Evolutionary conservation across 2,888 invertebrate genomes (phyloP).

Genomic region (Erebia ligea): DNA sequence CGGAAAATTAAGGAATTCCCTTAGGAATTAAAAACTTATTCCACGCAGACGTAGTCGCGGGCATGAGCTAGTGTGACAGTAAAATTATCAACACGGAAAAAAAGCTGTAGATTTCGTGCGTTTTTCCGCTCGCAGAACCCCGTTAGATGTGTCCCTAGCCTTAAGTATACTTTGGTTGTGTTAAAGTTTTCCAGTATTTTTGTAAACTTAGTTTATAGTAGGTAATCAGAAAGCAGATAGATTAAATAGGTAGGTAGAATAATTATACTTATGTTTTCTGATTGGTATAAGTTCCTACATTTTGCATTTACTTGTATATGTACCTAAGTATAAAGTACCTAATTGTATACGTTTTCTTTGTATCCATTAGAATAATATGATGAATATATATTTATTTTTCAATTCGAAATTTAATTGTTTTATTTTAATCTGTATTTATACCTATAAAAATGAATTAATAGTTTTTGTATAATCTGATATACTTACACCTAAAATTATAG

Average conservation of each 20-base stretch:
- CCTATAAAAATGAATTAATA: too few relatives aligned
- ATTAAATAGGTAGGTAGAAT: background rate
- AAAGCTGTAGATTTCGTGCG: too few relatives aligned
- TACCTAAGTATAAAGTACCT: background rate
- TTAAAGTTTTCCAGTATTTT: background rate
- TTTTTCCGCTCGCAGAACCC: too few relatives aligned
- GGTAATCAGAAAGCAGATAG: background rate
- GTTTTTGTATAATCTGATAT: too few relatives aligned
- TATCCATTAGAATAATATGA: background rate
- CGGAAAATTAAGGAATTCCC: too few relatives aligned
- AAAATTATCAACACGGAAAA: too few relatives aligned
- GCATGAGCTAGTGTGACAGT: too few relatives aligned
- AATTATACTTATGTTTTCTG: background rate
- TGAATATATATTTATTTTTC: background rate
- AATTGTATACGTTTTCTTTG: background rate
- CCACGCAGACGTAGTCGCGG: too few relatives aligned
- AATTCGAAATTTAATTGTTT: background rate
- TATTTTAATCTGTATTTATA: background rate
- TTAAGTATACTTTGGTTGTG: constrained; percentile 5
- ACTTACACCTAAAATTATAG: too few relatives aligned
- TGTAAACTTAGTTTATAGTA: background rate
- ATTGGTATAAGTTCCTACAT: constrained; percentile 4
- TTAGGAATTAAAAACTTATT: too few relatives aligned
- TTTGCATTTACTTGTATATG: too few relatives aligned
- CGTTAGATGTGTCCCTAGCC: too few relatives aligned